Evolutionary conservation across 2,113 vertebrate species (phyloP), one percentile per base, ranked within the genome.

Genomic region (Halcyon malimbica): DNA sequence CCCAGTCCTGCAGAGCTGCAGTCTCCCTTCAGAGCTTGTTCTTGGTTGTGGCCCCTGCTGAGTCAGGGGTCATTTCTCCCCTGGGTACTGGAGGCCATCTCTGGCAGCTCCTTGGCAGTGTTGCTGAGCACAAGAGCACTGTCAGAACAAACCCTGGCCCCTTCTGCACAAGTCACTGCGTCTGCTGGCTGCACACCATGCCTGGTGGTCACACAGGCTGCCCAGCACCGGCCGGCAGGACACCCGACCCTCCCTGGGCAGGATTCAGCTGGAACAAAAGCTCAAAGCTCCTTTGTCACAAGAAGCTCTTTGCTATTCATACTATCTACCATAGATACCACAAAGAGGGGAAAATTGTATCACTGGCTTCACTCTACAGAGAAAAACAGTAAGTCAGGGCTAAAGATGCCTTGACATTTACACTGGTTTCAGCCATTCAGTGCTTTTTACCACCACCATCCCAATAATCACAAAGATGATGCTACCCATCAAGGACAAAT

Each of bases 61-160:
- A 54, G 37, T 9, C 35, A 29, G 29, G 11, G 37, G 17, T 19
- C 44, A 26, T 50, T 59, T 60, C 59, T 54, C 26, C 21, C 3
- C 28, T 0, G 0, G 28, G 9, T 26, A 20, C 53, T 64, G 42
- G 28, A 20, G 10, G 71, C 26, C 46, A 48, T 23, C 10, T 67
- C 28, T 5, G 5, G 42, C 63, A 87, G 41, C 29, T 79, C 51
- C 35, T 54, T 63, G 39, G 33, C 77, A 39, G 29, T 13, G 4
- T 9, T 71, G 77, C 53, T 19, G 57, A 54, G 37, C 62, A 83
- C 41, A 91, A 18, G 33, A 65, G 76, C 46, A 29, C n/a, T 8
- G 9, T 16, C 63, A 78, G 69, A 14, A 31, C 67, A 56, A 35
- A 12, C 7, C 16, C 35, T 9, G 33, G 16, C 11, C n/a, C 16